These are phyloP conservation scores for Halcyon badia DNA, from an alignment of 2,797 vertebrate species.

Conservation along the genomic window DNA sequence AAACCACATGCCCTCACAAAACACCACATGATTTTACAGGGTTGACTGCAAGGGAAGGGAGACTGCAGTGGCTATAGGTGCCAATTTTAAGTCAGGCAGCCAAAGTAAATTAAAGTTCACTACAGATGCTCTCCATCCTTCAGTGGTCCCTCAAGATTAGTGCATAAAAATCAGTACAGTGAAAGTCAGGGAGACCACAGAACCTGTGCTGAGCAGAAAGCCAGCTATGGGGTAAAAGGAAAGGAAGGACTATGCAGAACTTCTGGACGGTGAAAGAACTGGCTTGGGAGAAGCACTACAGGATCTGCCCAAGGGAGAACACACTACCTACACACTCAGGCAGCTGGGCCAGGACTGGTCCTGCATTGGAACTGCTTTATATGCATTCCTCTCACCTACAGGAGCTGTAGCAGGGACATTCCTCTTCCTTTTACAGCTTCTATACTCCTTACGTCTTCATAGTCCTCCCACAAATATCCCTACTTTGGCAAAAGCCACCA, in stretches of 20 bases:
- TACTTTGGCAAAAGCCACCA: background rate
- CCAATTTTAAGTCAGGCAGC: background rate
- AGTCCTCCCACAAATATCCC: background rate
- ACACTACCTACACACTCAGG: background rate
- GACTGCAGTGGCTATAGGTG: background rate
- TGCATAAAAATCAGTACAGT: background rate
- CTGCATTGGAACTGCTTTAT: background rate
- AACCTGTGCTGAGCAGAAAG: background rate
- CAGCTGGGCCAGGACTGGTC: background rate
- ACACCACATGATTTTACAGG: fast-evolving
- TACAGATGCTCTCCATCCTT: background rate
- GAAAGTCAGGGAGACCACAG: background rate
- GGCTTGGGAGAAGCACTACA: background rate
- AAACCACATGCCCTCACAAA: background rate
- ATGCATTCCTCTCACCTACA: background rate
- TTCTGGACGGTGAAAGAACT: background rate
- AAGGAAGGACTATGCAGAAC: background rate
- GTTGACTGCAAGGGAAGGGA: background rate
- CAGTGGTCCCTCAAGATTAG: background rate
- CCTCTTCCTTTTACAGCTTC: background rate
- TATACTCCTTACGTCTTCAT: background rate
- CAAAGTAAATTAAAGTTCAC: background rate
- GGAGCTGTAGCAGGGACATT: background rate
- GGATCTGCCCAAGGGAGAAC: background rate
- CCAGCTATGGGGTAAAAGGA: background rate